A percentile compares a stretch with the other conserved stretches of the same genome.
Evolutionary conservation across 2,888 invertebrate genomes (phyloP).

Genomic region (Scaptomyza flava): DNA sequence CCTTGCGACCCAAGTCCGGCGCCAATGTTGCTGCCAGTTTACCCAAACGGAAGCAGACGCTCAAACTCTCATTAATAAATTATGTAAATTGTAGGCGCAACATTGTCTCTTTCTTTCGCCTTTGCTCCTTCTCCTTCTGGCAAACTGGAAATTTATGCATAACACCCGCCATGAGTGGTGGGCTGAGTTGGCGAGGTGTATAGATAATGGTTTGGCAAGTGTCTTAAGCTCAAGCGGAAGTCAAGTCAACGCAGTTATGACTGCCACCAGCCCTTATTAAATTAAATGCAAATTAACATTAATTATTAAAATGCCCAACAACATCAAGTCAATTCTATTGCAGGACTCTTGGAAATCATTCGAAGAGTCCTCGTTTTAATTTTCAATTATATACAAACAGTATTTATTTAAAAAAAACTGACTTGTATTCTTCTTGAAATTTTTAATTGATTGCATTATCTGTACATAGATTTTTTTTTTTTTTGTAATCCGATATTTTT

Average conservation of each 20-base stretch:
- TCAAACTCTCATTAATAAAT: constrained; percentile 77
- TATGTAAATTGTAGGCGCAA: constrained; percentile 77
- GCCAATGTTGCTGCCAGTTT: constrained; percentile 29
- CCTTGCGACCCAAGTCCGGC: constrained; percentile 28
- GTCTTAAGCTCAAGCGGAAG: constrained; percentile 66
- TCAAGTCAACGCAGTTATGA: constrained; percentile 62
- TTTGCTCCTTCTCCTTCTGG: constrained; percentile 8
- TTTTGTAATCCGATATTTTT: neutral
- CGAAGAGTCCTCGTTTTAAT: neutral
- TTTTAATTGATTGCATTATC: neutral
- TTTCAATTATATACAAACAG: neutral
- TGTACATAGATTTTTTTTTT: neutral
- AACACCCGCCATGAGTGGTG: constrained; percentile 16
- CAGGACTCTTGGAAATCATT: neutral
- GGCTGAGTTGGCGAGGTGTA: constrained; percentile 3
- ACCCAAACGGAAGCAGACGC: constrained; percentile 69
- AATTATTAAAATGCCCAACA: constrained; percentile 44
- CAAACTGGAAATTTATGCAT: constrained; percentile 65
- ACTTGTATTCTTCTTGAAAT: neutral
- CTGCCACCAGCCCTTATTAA: constrained; percentile 52
- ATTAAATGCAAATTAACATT: constrained; percentile 66
- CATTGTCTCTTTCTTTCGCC: constrained; percentile 37
- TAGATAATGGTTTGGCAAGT: constrained; percentile 53
- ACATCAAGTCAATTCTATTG: constrained; percentile 24
- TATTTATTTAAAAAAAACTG: neutral